Conservation (phyloP, 2,113 vertebrate genomes). For the Bettongia penicillata region DNA sequence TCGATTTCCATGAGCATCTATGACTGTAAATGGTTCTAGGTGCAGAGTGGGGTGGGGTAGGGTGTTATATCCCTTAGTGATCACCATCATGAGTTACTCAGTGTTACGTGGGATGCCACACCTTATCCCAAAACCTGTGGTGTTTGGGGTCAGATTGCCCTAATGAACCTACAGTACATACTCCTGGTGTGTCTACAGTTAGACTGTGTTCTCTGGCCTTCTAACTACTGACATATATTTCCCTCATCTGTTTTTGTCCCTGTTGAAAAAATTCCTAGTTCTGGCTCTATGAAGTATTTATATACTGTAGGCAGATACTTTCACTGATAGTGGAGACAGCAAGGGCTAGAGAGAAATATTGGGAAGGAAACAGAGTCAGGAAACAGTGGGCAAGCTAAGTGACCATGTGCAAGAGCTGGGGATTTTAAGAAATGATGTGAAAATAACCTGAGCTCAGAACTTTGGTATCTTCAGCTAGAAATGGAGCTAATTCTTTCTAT, state of each 20-base stretch:
- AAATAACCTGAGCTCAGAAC: background rate
- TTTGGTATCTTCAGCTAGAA: background rate
- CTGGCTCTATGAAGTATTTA: background rate
- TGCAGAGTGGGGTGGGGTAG: background rate
- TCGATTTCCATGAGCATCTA: background rate
- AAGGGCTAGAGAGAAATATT: background rate
- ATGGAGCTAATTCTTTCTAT: background rate
- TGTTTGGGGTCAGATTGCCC: background rate
- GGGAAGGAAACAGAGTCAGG: background rate
- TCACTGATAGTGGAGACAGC: background rate
- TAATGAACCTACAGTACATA: background rate
- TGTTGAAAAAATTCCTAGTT: background rate
- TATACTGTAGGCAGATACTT: background rate
- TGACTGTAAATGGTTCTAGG: background rate
- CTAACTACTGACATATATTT: background rate
- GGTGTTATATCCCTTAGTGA: background rate
- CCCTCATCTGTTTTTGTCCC: background rate
- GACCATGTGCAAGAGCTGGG: background rate
- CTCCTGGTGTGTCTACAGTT: background rate
- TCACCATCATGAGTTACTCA: background rate
- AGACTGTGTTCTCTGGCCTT: background rate
- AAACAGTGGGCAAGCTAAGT: background rate
- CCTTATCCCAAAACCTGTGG: background rate
- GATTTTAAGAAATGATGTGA: background rate
- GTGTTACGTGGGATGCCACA: background rate